Evolutionary conservation across 2,888 invertebrate species (phyloP), one percentile per base, ranked within the genome.

Genomic region (Drosophila tanythrix): DNA sequence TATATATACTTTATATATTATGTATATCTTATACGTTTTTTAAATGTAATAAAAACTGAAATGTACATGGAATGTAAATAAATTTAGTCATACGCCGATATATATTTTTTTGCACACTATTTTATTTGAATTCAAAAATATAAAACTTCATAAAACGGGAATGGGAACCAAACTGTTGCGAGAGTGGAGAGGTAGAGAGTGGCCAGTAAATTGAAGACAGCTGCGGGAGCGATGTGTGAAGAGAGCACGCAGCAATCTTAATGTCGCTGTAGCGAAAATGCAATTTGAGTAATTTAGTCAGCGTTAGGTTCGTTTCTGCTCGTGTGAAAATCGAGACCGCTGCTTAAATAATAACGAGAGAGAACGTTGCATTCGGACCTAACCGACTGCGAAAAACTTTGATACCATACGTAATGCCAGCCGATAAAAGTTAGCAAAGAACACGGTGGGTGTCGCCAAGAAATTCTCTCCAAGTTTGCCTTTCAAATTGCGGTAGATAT

Each of bases 1-100:
- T n/a, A 70, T 59, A 40, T 48, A 18, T 29, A 29, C 27, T 52
- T 40, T 36, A 38, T 65, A 70, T 59, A 40, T 48, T 48, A 36
- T 38, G 18, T 52, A 63, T 67, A 76, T 70, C 50, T 38, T 35
- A 38, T 38, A 35, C 43, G 64, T 64, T 46, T 46, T 25, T 46
- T 15, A 63, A 66, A 70, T 67, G 70, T 50, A 27, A 40, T 60
- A 35, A 35, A 43, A 66, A 61, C 46, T 61, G 33, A 78, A 67
- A 65, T 78, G 77, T 79, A 78, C 57, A 78, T 78, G 69, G 61
- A 80, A 66, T 79, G 79, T 79, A 79, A 79, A 79, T 79, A 79
- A 79, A 79, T 25, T 21, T 66, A 78, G 61, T 63, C 55, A 61
- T 65, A 66, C 50, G 31, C 43, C 33, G 51, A 68, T 5, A 3